Base-by-base conservation (phyloP, 2,113 vertebrate species). In the Brachionichthys hirsutus region DNA sequence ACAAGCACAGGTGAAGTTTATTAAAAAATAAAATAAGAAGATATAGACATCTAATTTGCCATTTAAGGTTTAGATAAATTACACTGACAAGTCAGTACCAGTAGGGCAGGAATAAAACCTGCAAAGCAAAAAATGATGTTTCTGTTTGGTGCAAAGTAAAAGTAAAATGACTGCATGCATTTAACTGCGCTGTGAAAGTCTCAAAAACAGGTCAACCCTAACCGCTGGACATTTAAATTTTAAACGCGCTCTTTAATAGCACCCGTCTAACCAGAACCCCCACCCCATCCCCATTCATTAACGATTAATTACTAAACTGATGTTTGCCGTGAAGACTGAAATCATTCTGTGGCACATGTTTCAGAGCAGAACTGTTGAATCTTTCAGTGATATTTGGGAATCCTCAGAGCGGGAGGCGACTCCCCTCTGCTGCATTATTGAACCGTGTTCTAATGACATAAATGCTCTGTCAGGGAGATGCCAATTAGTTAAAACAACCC, bases 401-500 rank as follows among this genome's bases (percentile, higher is more conserved):
- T 68, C 57, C 62, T 69, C 44, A n/a, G 57, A 80, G 48, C 54
- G 19, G 56, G 22, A 57, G 56, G 70, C 61, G 45, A 19, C 46
- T 72, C 75, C 60, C 62, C 62, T 44, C 43, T 49, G 51, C 62
- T 86, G 73, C 71, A 86, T 86, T 83, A 89, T 89, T 90, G 55
- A 89, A 81, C 59, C 60, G 62, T 61, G 49, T 75, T 73, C 74
- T 81, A 83, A 84, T 80, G 70, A 77, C 62, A 58, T 78, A 66
- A 80, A 77, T 52, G 8, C 48, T 56, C 54, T 41, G 53, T 85
- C 65, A 65, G 68, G 51, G 35, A 73, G 47, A 54, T 57, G 47
- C 45, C 42, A 52, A 67, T 70, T 83, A 87, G 89, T 87, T 86
- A 83, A 84, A 89, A 78, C 82, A 87, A 84, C 56, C 73, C 81